Evolutionary conservation across 2,113 vertebrate genomes (phyloP), one percentile per base, ranked within the genome.

Genomic region (Tyrannus savana): DNA sequence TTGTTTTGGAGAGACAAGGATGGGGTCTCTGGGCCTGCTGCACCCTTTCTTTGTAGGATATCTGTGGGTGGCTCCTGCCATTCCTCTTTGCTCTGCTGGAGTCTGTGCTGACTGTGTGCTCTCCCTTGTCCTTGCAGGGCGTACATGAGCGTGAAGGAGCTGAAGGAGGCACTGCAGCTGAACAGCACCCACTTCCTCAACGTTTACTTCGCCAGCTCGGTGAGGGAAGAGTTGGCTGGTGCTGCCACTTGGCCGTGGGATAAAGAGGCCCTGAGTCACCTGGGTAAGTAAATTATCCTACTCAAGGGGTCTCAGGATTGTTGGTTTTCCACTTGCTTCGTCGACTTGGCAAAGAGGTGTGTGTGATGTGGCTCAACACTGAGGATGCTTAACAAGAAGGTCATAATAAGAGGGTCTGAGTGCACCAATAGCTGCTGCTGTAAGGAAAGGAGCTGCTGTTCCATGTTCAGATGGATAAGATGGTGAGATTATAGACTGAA

Each of bases 221-320:
- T 98, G 37, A 97, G 98, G 41, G 99, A 99, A 86, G 99, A 99
- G 73, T 96, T 99, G 93, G 99, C 99, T 53, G 99, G 99, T 87
- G 98, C 99, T 76, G 99, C 99, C 47, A 99, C 99, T 50, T 99
- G 99, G 99, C 99, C 99, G 0, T 99, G 99, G 99, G 99, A 99
- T 56, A 99, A 99, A 85, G 99, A 99, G 82, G 99, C 99, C 49
- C 98, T 99, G 8, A 99, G 97, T 68, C 98, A 99, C 88, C 98
- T 99, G 93, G 99, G 99, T 99, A 89, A 98, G 98, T 88, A 42
- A 95, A 14, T 42, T 62, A 42, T 19, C 41, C 24, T 8, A 1
- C 35, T 58, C 28, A 4, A 1, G 4, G 28, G 18, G 5, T 27
- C 80, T 75, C 53, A 27, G 35, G 52, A 25, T 42, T 42, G 14